Base-by-base conservation (phyloP, 2,797 vertebrate species). In the Melanotaenia parkinsoni region DNA sequence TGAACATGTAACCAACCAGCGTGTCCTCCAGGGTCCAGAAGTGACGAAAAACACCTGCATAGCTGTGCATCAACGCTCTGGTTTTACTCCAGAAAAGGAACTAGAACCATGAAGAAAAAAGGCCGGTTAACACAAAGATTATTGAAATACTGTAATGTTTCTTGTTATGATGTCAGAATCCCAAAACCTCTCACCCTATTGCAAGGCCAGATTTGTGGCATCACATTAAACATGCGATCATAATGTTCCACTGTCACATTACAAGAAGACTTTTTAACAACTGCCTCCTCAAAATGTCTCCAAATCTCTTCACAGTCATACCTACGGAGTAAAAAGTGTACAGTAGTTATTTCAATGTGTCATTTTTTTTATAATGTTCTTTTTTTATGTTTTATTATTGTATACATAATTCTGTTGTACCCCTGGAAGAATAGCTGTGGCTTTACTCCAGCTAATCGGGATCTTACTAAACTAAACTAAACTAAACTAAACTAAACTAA, bases 1-100 rank as follows among this genome's bases (percentile, higher is more conserved):
- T 95, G 79, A 95, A 95, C 92, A 95, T 88, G 82, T 93, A 95
- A 53, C 95, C 94, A 13, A 91, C 91, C 67, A 95, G 82, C 0
- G 94, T 95, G 88, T 95, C 90, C 76, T 95, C 95, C 63, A 95
- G 92, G 0, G 94, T 95, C 93, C 92, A 94, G 82, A 93, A 91
- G 43, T 81, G 56, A n/a, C 51, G 77, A 3, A 78, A 77, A 10
- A 90, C 79, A 0, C 92, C 87, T 2, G 89, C 72, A 12, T 93
- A 95, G 74, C 86, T 93, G 66, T 94, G 92, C 83, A 95, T 89
- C 68, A 94, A 58, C 0, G 70, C 70, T 61, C 86, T 83, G 69
- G 94, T 95, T 84, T 95, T 94, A 82, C 95, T 95, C 95, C 95
- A 95, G 79, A 95, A 95, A 59, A 95, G 93, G 57, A 93, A 89